These are phyloP conservation scores for Stenichneumon culpator DNA, from an alignment of 2,888 invertebrate genomes.

Conservation along the genomic window DNA sequence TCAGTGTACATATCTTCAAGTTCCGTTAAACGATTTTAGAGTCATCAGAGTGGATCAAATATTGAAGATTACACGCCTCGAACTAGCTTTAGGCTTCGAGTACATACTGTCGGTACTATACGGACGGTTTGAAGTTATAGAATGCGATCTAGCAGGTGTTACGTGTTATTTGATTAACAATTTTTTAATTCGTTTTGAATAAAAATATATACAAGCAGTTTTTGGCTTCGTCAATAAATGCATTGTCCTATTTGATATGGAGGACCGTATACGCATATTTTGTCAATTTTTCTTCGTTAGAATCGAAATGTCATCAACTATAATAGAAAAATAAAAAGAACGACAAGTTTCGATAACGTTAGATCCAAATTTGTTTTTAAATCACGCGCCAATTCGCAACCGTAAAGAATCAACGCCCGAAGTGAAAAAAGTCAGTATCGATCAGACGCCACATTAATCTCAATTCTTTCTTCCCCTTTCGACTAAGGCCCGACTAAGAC, in stretches of 20 bases:
- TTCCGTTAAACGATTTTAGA: conserved; percentile 32
- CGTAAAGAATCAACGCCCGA: not conserved
- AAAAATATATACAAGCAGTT: too few relatives aligned
- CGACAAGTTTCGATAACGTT: too few relatives aligned
- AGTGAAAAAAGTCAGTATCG: not conserved
- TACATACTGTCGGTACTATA: not conserved
- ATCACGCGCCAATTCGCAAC: not conserved
- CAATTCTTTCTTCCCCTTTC: not conserved
- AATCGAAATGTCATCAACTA: too few relatives aligned
- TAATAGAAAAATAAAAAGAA: too few relatives aligned
- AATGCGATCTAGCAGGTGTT: too few relatives aligned
- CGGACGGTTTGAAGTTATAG: not conserved
- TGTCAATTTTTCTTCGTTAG: too few relatives aligned
- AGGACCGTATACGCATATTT: too few relatives aligned
- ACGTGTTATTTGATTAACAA: too few relatives aligned
- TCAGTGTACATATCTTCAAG: conserved; percentile 55
- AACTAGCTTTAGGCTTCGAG: conserved; percentile 18
- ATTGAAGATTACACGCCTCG: conserved; percentile 34
- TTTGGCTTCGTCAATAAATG: too few relatives aligned
- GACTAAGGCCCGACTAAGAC: not conserved
- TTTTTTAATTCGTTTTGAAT: too few relatives aligned
- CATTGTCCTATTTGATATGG: too few relatives aligned
- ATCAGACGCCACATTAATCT: not conserved
- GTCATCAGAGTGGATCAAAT: conserved; percentile 29
- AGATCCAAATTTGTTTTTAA: not conserved